Conservation (phyloP, 1,140 invertebrate species). For the Stenopsyche tienmushanensis region DNA sequence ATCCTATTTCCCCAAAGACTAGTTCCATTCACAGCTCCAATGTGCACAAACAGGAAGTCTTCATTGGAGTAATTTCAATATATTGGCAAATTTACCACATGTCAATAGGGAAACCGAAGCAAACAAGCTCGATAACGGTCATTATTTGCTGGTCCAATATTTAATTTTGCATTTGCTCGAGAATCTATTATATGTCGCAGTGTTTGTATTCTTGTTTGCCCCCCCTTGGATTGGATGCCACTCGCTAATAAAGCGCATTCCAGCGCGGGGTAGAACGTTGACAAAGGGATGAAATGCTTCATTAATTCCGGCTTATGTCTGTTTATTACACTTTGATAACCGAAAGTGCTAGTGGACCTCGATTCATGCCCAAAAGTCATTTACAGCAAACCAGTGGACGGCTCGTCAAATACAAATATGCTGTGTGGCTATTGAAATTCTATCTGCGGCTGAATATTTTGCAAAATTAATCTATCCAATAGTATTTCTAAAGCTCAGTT, state of each 20-base stretch:
- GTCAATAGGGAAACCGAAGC: not conserved
- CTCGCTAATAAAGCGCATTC: conserved; percentile 41
- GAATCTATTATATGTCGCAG: conserved; percentile 5
- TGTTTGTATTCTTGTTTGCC: not conserved
- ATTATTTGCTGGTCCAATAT: conserved; percentile 15
- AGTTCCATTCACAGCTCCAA: too few relatives aligned
- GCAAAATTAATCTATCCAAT: not conserved
- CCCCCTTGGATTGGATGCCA: conserved; percentile 9
- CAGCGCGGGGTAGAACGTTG: conserved; percentile 25
- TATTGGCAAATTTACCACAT: not conserved
- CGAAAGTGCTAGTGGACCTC: not conserved
- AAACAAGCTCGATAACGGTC: too few relatives aligned
- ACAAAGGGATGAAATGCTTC: conserved; percentile 42
- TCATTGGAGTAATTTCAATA: too few relatives aligned
- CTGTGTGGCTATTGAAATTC: not conserved
- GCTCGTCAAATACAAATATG: not conserved
- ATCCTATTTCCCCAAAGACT: too few relatives aligned
- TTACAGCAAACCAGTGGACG: too few relatives aligned
- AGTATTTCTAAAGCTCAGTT: too few relatives aligned
- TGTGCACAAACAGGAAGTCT: too few relatives aligned
- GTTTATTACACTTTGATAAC: conserved; percentile 39
- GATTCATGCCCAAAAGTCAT: not conserved
- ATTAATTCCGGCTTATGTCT: conserved; percentile 42
- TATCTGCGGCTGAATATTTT: not conserved
- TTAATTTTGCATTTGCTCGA: conserved; percentile 21